A percentile compares a stretch with the other conserved stretches of the same genome.
phyloP scores from a whole-genome alignment of 2,113 vertebrate genomes.

The Quiscalus mexicanus region DNA sequence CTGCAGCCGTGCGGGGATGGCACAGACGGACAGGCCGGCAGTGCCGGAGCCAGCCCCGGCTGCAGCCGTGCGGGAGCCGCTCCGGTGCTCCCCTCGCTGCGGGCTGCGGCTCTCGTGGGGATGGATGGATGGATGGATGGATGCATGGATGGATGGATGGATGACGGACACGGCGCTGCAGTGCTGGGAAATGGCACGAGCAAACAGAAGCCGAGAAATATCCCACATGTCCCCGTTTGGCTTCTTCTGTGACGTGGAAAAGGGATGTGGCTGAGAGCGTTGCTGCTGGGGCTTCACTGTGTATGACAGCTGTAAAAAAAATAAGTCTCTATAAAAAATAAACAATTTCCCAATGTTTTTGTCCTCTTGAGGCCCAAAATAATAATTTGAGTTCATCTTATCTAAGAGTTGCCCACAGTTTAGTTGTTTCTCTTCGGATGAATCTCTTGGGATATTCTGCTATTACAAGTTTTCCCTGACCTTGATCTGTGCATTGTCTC shows the following conservation, averaged over 20 bases:
- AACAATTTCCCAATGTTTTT: not conserved
- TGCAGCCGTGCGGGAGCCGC: not conserved
- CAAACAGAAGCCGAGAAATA: fast-evolving
- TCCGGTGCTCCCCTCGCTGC: fast-evolving
- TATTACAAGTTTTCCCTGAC: not conserved
- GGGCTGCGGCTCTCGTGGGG: fast-evolving
- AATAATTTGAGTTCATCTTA: not conserved
- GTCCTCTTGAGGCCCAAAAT: not conserved
- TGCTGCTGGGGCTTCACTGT: not conserved
- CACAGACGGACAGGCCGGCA: not conserved
- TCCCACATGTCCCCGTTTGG: fast-evolving
- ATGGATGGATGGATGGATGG: no score
- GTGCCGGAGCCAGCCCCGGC: not conserved
- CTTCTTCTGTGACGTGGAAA: fast-evolving
- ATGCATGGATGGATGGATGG: no score
- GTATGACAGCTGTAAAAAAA: no score
- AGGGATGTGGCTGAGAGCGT: not conserved
- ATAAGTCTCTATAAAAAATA: not conserved
- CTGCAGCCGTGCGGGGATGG: no score
- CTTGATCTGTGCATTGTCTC: fast-evolving
- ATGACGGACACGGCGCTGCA: fast-evolving
- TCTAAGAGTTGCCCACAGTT: not conserved
- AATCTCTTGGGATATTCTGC: not conserved
- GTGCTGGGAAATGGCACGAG: fast-evolving
- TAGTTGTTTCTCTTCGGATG: not conserved